Evolutionary conservation across 2,888 invertebrate species (phyloP), one percentile per base, ranked within the genome.

Genomic region (Lomographa bimaculata): DNA sequence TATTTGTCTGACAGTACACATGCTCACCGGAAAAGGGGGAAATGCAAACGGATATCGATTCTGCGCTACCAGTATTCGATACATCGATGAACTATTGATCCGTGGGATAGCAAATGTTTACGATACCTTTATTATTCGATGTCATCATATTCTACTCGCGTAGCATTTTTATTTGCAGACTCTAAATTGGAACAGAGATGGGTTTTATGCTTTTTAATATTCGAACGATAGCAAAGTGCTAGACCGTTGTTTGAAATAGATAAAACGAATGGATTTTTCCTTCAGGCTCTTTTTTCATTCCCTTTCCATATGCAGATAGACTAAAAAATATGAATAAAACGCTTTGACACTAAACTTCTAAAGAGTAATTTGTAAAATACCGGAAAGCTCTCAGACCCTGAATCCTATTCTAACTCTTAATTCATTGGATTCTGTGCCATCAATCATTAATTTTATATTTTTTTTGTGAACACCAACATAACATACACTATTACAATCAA

Each of bases 41-140:
- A 47, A 45, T 45, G 20, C 34, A 37, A 34, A 33, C 50, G 50
- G 47, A 50, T 42, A 50, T 47, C 47, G 50, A 45, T 47, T 50
- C 44, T 25, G 12, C 20, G 35, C 36, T 46, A 4, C 36, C 24
- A 47, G 20, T 47, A 39, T 23, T 38, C 36, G 38, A 50, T 44
- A 39, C 12, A 36, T 42, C 35, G 26, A 21, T 28, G 18, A 28
- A 41, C 28, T 29, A 34, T 41, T 7, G 30, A 32, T 39, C 21
- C 20, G 32, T 29, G 12, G 9, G 25, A 16, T 38, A 20, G 17
- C 30, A 30, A 42, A 36, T 27, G 30, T 36, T 26, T 36, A 29
- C 7, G 4, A 29, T 41, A 28, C 24, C 24, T 19, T 34, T 25
- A 14, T 29, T 23, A 19, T 2, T 7, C n/a, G 11, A 11, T 33